phyloP scores from a whole-genome alignment of 2,113 vertebrate species.

The Mirounga angustirostris region DNA sequence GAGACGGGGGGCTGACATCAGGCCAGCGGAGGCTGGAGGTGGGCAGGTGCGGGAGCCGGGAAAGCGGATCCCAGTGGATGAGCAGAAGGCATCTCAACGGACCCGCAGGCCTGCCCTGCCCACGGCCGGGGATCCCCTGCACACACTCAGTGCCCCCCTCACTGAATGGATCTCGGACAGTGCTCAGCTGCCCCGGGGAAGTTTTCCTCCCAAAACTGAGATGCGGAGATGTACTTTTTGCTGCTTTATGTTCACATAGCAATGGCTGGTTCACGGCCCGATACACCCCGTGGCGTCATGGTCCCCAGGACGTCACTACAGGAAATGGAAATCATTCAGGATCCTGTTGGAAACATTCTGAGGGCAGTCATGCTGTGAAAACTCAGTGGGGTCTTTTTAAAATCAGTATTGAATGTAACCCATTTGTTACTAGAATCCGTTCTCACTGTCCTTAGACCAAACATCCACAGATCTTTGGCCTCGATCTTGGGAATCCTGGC shows the following conservation, averaged over 20 bases:
- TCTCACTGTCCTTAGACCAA: not conserved
- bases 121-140: not conserved
- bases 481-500: not conserved
- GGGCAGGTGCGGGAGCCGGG: not conserved
- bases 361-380: not conserved
- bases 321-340: not conserved
- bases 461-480: too few relatives aligned
- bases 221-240: not conserved
- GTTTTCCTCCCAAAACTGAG: too few relatives aligned
- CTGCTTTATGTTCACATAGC: not conserved
- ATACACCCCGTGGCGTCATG: not conserved
- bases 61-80: not conserved
- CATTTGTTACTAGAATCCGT: not conserved
- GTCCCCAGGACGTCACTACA: not conserved
- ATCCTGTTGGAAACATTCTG: not conserved
- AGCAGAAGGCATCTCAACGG: not conserved
- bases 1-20: not conserved
- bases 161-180: rapidly evolving
- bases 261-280: not conserved
- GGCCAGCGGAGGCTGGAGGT: not conserved
- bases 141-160: not conserved
- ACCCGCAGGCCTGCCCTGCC: not conserved
- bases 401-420: not conserved
- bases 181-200: not conserved
- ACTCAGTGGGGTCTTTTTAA: not conserved